Conservation (phyloP, 2,113 vertebrate genomes). For the Galeopterus variegatus region DNA sequence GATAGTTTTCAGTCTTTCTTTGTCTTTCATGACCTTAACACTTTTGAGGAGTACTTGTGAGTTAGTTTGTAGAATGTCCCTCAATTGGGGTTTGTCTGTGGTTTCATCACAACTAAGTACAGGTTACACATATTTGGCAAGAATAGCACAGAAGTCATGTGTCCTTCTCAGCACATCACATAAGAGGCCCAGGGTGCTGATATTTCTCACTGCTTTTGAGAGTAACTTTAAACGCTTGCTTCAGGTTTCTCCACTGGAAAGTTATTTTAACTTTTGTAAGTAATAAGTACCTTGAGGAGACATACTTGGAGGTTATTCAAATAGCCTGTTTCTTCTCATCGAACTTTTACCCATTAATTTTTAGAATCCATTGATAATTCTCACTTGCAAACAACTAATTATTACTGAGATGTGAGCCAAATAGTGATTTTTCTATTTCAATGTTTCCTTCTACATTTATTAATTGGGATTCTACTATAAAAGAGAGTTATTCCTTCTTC, state of each 20-base stretch:
- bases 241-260: neutral
- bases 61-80: no score
- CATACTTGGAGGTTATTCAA: neutral
- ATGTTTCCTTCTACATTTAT: constrained; percentile 35
- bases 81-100: neutral
- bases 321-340: constrained; percentile 15
- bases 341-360: constrained; percentile 1
- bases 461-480: neutral
- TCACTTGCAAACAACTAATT: neutral
- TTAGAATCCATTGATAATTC: neutral
- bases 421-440: constrained; percentile 28
- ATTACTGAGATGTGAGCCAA: neutral
- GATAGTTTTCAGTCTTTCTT: neutral
- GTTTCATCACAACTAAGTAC: neutral
- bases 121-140: neutral
- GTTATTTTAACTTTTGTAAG: neutral
- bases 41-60: no score
- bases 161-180: neutral
- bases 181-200: neutral
- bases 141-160: neutral
- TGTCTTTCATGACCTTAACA: no score
- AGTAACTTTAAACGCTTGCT: neutral
- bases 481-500: constrained; percentile 23
- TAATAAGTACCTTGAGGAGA: neutral
- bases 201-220: neutral